A percentile compares a stretch with the other conserved stretches of the same genome.
These are phyloP conservation scores for Pseudolaguvia tuberculata DNA, from an alignment of 2,113 vertebrate species.

Conservation along the genomic window DNA sequence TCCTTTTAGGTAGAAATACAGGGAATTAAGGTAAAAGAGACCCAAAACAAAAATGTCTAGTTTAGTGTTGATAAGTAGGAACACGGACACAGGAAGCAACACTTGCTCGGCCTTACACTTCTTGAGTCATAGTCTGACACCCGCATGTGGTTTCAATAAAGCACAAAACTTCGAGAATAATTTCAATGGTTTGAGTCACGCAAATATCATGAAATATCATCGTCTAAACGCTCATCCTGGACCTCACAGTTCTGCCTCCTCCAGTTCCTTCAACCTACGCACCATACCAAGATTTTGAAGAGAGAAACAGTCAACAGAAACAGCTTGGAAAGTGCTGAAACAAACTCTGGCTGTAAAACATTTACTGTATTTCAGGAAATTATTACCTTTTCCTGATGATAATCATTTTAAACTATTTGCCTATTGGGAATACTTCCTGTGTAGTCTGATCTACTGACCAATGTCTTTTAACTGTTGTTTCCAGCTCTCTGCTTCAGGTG, in stretches of 20 bases:
- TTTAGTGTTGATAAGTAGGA: constrained; percentile 3
- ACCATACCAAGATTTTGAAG: constrained; percentile 24
- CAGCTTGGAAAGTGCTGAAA: background rate
- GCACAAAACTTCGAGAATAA: constrained; percentile 12
- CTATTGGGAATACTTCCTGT: no score
- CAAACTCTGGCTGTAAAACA: background rate
- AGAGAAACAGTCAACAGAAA: background rate
- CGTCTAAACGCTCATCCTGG: constrained; percentile 10
- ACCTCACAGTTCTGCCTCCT: constrained; percentile 14
- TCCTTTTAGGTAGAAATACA: constrained; percentile 9
- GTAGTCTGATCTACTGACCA: constrained; percentile 68
- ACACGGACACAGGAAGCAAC: background rate
- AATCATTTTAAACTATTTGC: no score
- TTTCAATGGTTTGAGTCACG: constrained; percentile 14
- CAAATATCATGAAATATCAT: constrained; percentile 16
- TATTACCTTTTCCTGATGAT: background rate
- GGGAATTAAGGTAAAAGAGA: constrained; percentile 19
- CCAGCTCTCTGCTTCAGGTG: constrained; percentile 86
- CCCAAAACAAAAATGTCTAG: constrained; percentile 18
- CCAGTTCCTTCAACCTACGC: constrained; percentile 23
- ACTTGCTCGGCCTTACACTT: background rate
- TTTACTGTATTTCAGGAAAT: background rate
- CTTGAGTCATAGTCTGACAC: constrained; percentile 16
- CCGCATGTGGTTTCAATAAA: constrained; percentile 20
- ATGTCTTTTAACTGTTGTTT: constrained; percentile 87